Percentiles rank a stretch among this genome's conserved stretches.
Evolutionary conservation across 2,797 vertebrate genomes (phyloP).

Genomic region (Hylomyscus alleni): DNA sequence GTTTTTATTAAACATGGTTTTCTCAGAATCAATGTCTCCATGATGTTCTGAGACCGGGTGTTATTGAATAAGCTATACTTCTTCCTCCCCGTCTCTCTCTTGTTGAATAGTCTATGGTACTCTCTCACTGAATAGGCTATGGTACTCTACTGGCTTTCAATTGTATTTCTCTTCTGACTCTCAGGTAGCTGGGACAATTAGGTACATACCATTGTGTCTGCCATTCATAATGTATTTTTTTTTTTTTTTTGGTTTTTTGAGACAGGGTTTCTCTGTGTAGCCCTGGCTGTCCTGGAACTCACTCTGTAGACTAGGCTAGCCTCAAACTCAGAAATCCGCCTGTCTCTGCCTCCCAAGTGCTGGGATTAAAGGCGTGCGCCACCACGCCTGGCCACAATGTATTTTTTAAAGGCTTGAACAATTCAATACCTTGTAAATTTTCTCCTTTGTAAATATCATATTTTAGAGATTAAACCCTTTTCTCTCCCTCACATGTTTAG

Average conservation of each 20-base stretch:
- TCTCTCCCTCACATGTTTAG: constrained; percentile 24
- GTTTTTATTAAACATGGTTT: constrained; percentile 5
- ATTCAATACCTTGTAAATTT: constrained; percentile 1
- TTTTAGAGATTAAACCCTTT: not conserved
- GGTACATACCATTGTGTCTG: too few species aligned
- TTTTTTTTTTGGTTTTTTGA: too few species aligned
- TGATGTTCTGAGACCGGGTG: not conserved
- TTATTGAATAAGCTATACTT: not conserved
- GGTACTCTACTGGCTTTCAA: not conserved
- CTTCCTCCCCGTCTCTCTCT: too few species aligned
- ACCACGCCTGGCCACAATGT: too few species aligned
- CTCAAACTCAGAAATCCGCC: too few species aligned
- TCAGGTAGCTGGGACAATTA: not conserved
- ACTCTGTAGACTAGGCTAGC: too few species aligned
- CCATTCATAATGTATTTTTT: not conserved
- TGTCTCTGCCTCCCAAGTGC: too few species aligned
- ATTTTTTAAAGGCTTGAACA: not conserved
- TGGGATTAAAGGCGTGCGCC: too few species aligned
- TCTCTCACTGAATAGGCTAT: not conserved
- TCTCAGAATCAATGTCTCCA: not conserved
- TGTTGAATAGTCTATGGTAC: too few species aligned
- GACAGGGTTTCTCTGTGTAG: too few species aligned
- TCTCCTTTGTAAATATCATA: constrained; percentile 4
- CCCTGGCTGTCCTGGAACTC: too few species aligned
- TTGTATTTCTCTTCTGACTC: not conserved